phyloP scores from a whole-genome alignment of 2,797 vertebrate species.

The Enteromius thamalakanensis region DNA sequence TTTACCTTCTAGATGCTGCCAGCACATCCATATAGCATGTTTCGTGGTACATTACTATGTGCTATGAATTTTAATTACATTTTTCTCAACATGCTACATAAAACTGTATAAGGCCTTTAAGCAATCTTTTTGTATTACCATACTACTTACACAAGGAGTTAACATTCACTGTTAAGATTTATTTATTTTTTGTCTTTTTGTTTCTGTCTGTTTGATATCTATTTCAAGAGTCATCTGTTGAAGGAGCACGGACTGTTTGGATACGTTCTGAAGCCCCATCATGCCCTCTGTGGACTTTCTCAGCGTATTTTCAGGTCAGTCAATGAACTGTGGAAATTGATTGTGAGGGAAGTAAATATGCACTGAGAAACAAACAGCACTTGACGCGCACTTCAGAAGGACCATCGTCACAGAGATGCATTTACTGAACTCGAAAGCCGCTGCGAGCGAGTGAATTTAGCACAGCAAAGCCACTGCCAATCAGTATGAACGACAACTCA shows the following conservation, averaged over 20 bases:
- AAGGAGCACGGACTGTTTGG: neutral
- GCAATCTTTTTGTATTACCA: neutral
- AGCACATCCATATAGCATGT: neutral
- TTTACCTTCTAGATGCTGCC: neutral
- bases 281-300: neutral
- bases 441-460: slow-evolving; percentile 63
- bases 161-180: neutral
- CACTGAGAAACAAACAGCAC: slow-evolving; percentile 61
- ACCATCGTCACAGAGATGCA: slow-evolving; percentile 53
- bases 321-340: slow-evolving; percentile 73
- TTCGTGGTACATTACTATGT: neutral
- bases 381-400: slow-evolving; percentile 63
- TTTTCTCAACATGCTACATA: neutral
- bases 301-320: slow-evolving; percentile 49
- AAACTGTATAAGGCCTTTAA: neutral
- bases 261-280: slow-evolving; percentile 24
- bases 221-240: neutral
- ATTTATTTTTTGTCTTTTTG: neutral
- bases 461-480: slow-evolving; percentile 66
- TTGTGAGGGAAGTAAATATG: slow-evolving; percentile 66
- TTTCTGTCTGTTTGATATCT: neutral
- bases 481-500: slow-evolving; percentile 68
- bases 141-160: neutral
- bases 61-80: too few species aligned
- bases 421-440: slow-evolving; percentile 69